phyloP scores from a whole-genome alignment of 2,113 vertebrate species.

The Bos indicus region DNA sequence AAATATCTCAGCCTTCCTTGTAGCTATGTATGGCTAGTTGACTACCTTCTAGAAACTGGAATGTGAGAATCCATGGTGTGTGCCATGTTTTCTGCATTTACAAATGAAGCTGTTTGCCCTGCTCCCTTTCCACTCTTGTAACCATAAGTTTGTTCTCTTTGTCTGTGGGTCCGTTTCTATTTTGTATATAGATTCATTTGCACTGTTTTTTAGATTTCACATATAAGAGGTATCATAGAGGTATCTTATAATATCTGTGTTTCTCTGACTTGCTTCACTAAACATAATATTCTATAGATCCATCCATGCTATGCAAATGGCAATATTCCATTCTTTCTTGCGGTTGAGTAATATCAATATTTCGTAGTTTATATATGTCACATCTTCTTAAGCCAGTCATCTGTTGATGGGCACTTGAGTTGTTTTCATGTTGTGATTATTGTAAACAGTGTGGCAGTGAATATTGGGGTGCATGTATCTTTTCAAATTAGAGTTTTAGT shows the following conservation, averaged over 20 bases:
- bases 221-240: not conserved
- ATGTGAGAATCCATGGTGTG: not conserved
- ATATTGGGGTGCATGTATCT: not conserved
- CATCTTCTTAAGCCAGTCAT: not conserved
- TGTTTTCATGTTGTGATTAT: not conserved
- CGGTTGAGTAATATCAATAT: not conserved
- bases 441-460: not conserved
- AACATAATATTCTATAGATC: not conserved
- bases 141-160: not conserved
- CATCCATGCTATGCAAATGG: not conserved
- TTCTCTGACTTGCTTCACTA: not conserved
- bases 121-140: not conserved
- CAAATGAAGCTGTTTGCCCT: not conserved
- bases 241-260: not conserved
- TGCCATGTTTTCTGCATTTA: not conserved
- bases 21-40: too few species aligned
- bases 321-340: not conserved
- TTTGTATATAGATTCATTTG: not conserved
- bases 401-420: not conserved
- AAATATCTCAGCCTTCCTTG: not conserved
- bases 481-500: not conserved
- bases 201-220: not conserved
- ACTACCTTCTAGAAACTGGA: not conserved
- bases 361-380: not conserved
- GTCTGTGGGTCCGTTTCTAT: not conserved